Percentiles rank a stretch among this genome's conserved stretches.
Evolutionary conservation across 2,888 invertebrate species (phyloP).

Genomic region (Cataglyphis rosenhaueri): DNA sequence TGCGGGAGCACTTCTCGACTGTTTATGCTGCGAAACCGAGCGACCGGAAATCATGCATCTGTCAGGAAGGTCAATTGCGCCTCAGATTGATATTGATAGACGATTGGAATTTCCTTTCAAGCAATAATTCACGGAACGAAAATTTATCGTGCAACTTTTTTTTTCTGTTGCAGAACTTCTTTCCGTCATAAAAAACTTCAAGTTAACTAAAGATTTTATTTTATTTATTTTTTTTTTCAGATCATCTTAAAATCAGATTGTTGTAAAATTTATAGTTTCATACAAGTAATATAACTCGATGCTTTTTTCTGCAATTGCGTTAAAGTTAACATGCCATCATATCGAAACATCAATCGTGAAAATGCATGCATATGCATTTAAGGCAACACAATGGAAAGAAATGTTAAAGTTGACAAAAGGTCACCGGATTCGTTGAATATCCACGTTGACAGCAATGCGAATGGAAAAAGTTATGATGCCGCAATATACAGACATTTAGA

Average conservation of each 20-base stretch:
- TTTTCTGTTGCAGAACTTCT: not conserved
- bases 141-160: not conserved
- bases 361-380: not conserved
- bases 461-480: slow-evolving; percentile 32
- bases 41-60: slow-evolving; percentile 27
- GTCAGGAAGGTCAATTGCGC: slow-evolving; percentile 56
- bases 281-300: not conserved
- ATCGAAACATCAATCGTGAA: slow-evolving; percentile 7
- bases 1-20: not conserved
- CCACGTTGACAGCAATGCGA: not conserved
- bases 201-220: not conserved
- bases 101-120: slow-evolving; percentile 56
- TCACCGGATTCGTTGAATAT: slow-evolving; percentile 6
- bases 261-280: not conserved
- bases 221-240: not conserved
- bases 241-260: not conserved
- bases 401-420: not conserved
- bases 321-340: not conserved
- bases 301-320: not conserved
- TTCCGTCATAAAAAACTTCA: not conserved
- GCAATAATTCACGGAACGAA: not conserved
- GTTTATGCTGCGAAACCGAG: slow-evolving; percentile 6
- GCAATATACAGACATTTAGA: slow-evolving; percentile 29
- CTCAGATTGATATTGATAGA: slow-evolving; percentile 41
- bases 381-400: not conserved